Evolutionary conservation across 2,888 invertebrate species (phyloP).

Genomic region (Heliconius ismenius): DNA sequence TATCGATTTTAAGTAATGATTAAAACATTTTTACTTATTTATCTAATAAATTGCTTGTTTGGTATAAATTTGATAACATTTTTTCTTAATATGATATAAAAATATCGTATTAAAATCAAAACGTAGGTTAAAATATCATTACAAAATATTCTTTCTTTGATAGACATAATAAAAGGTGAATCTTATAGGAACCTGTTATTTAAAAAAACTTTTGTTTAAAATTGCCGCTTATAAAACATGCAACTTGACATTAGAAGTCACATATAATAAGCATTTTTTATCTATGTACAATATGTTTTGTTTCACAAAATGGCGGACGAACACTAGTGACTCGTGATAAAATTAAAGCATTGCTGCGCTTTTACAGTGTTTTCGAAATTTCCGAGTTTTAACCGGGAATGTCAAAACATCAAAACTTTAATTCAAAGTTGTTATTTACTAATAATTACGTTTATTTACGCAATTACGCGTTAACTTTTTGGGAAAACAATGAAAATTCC

Average conservation of each 20-base stretch:
- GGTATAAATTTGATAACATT: too few relatives aligned
- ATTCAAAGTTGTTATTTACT: slow-evolving; percentile 4
- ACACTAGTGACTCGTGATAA: slow-evolving; percentile 34
- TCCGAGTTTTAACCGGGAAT: slow-evolving; percentile 63
- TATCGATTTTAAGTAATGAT: too few relatives aligned
- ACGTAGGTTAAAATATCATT: too few relatives aligned
- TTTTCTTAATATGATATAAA: too few relatives aligned
- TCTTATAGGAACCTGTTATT: background rate
- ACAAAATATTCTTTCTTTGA: too few relatives aligned
- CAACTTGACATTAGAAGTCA: background rate
- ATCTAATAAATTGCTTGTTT: too few relatives aligned
- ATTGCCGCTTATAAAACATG: background rate
- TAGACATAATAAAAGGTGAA: too few relatives aligned
- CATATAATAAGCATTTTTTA: background rate
- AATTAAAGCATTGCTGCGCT: slow-evolving; percentile 66
- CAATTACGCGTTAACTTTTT: background rate
- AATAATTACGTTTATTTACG: background rate
- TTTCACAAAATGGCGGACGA: slow-evolving; percentile 44
- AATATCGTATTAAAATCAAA: too few relatives aligned
- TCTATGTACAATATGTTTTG: slow-evolving; percentile 5
- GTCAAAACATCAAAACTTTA: slow-evolving; percentile 51
- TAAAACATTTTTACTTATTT: too few relatives aligned
- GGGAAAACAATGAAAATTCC: background rate
- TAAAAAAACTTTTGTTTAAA: background rate
- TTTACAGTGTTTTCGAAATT: slow-evolving; percentile 48